phyloP scores from a whole-genome alignment of 2,113 vertebrate genomes.

The Steatornis caripensis region DNA sequence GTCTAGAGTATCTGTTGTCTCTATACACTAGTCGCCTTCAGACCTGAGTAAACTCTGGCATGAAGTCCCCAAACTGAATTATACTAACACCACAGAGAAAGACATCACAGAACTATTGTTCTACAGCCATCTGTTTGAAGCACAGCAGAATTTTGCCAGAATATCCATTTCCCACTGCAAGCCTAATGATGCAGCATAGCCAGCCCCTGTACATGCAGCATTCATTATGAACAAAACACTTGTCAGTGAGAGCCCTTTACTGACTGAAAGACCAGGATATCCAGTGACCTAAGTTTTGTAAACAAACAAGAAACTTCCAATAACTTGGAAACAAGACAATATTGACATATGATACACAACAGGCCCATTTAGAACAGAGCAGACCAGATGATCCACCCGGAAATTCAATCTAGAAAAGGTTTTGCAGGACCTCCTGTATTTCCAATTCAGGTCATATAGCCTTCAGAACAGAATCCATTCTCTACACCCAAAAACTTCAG shows the following conservation, averaged over 20 bases:
- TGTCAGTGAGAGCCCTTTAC: not conserved
- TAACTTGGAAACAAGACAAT: not conserved
- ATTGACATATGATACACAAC: not conserved
- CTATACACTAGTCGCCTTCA: not conserved
- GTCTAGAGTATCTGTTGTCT: not conserved
- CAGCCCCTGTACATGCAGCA: not conserved
- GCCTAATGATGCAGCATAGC: not conserved
- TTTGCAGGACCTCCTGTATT: not conserved
- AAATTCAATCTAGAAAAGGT: not conserved
- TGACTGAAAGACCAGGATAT: not conserved
- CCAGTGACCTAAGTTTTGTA: not conserved
- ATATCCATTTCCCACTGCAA: not conserved
- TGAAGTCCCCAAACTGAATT: not conserved
- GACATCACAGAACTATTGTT: not conserved
- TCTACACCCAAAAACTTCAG: not conserved
- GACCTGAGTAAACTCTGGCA: not conserved
- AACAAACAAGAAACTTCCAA: not conserved
- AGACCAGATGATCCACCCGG: not conserved
- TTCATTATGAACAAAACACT: not conserved
- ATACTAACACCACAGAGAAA: not conserved
- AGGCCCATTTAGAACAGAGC: rapidly evolving
- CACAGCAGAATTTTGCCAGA: not conserved
- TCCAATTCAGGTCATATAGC: not conserved
- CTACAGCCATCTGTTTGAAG: not conserved
- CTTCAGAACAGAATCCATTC: not conserved